Evolutionary conservation across 2,113 vertebrate species (phyloP), one percentile per base, ranked within the genome.

Genomic region (Ivindomyrus marchei): DNA sequence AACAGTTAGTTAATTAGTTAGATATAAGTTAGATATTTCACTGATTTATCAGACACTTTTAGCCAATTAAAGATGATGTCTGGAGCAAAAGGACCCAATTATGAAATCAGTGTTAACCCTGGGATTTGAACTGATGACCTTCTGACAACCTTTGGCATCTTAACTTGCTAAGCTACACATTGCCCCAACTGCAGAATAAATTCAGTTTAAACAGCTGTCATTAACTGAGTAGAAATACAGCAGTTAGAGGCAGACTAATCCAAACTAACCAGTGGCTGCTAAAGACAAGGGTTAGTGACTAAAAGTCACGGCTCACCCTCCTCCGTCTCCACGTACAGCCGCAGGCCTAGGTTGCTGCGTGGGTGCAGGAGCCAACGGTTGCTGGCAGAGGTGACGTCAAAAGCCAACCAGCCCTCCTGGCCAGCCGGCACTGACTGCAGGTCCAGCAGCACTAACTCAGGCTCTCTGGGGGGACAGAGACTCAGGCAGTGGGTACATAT

Each of bases 321-420:
- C 0, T 97, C 97, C 0, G 97, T 97, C 94, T 99, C 98, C 93
- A 99, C 98, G 0, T 97, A 99, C 39, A 99, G 97, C 1, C 98
- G 95, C 87, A 99, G 96, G 89, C 97, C 97, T 94, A 98, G 95
- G 94, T 96, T 97, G 95, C 96, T 94, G 92, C 96, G 97, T 1
- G 94, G 95, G 74, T 95, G 96, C 89, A 96, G 92, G 1, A 98
- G 93, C 98, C 98, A 98, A 94, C 95, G 97, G 94, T 94, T 97
- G 92, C 98, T 97, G 93, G 98, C 98, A 0, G 97, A 95, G 0
- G 98, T 98, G 93, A 99, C 95, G 0, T 99, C 98, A 13, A 99
- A 97, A 88, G 97, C 98, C 95, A 99, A 92, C 98, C 98, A 99
- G 88, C 97, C 98, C 94, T 99, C 98, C 2, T 97, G 95, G 0